Evolutionary conservation across 1,140 invertebrate genomes (phyloP), one percentile per base, ranked within the genome.

Genomic region (Drosophila kohkoa): DNA sequence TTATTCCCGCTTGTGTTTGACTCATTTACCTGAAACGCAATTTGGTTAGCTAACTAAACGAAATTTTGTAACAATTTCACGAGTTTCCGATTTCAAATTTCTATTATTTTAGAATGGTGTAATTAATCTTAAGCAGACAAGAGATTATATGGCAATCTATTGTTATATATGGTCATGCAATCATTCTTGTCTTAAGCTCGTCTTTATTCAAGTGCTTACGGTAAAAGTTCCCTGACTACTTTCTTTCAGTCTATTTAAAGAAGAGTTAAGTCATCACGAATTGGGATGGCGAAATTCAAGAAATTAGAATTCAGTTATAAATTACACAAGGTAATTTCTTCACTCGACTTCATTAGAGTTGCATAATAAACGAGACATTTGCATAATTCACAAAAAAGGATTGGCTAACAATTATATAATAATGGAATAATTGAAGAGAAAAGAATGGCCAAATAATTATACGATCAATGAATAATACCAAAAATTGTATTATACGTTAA

Each of bases 11-110:
- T 25, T 25, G 20, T 79, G 67, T 79, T 87, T 87, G 82, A 77
- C 77, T 83, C 80, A 87, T 88, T 87, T 88, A 66, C 69, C 66
- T 73, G 38, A 71, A 75, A 67, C 51, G 52, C 85, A 75, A 87
- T 81, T 81, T 71, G 69, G 69, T 64, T 79, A 57, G 51, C 54
- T 48, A 48, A 66, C 8, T 43, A 48, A 65, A 74, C 65, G 13
- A 43, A 62, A 78, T 69, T 72, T 75, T 70, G 76, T 80, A 74
- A 77, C 48, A 57, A 25, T 77, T 78, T 65, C 10, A 28, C 49
- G 5, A 13, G 49, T 52, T 52, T 52, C 25, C 25, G 49, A 30
- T 13, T 52, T 13, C 13, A 1, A 52, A 52, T 52, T 52, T 52
- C 11, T 25, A 2, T 13, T 52, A 52, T 20, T n/a, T n/a, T n/a